Evolutionary conservation across 2,888 invertebrate genomes (phyloP).

Genomic region (Mongoloraphidia duomilia): DNA sequence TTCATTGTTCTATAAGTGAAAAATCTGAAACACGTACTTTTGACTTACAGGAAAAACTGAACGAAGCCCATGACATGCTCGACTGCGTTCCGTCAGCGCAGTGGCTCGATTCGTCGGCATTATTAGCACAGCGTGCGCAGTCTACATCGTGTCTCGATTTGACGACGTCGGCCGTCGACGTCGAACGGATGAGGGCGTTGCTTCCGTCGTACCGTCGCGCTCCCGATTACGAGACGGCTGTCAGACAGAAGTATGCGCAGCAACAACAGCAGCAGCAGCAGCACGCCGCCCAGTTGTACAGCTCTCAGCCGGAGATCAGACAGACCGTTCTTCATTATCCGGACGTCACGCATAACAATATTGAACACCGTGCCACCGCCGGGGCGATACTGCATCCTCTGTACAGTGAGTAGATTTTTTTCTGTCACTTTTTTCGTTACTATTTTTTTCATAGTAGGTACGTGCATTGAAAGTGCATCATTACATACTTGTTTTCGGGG

Average conservation of each 20-base stretch:
- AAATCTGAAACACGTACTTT: not conserved
- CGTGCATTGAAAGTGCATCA: too few species aligned
- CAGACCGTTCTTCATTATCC: slow-evolving; percentile 43
- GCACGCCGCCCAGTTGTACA: slow-evolving; percentile 36
- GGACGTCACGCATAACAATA: slow-evolving; percentile 45
- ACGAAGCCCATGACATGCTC: not conserved
- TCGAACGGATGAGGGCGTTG: slow-evolving; percentile 49
- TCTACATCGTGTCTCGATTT: slow-evolving; percentile 52
- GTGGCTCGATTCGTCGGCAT: not conserved
- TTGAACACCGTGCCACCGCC: slow-evolving; percentile 23
- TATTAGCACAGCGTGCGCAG: slow-evolving; percentile 38
- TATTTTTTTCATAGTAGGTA: too few species aligned
- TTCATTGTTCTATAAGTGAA: too few species aligned
- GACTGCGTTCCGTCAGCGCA: not conserved
- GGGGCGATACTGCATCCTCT: slow-evolving; percentile 15
- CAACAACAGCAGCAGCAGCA: slow-evolving; percentile 31
- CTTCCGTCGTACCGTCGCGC: slow-evolving; percentile 79
- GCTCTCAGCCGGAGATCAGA: slow-evolving; percentile 64
- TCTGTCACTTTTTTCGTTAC: too few species aligned
- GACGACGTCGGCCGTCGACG: slow-evolving; percentile 26
- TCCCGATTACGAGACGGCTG: slow-evolving; percentile 89
- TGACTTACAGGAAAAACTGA: slow-evolving; percentile 1
- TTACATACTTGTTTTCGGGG: too few species aligned
- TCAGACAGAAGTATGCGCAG: slow-evolving; percentile 67
- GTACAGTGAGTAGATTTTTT: slow-evolving; percentile 15